Evolutionary conservation across 2,888 invertebrate species (phyloP).

Genomic region (Heliconius hortense): DNA sequence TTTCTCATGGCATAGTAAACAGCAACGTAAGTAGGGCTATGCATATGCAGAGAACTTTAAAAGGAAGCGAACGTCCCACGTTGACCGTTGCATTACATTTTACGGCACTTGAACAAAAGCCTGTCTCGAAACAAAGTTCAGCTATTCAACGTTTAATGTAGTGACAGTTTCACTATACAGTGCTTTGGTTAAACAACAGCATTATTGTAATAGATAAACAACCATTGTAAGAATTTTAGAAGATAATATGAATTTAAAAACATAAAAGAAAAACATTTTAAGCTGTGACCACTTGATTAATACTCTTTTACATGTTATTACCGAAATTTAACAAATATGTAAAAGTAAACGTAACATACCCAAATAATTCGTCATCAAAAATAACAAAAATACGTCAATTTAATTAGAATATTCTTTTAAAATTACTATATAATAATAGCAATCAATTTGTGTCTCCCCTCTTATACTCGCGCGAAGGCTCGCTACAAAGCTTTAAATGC

Average conservation of each 20-base stretch:
- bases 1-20: constrained; percentile 20
- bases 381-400: background rate
- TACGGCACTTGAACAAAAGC: constrained; percentile 20
- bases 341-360: background rate
- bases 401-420: background rate
- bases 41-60: constrained; percentile 26
- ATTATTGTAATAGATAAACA: background rate
- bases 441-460: constrained; percentile 17
- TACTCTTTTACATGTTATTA: too few species aligned
- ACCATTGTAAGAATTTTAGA: background rate
- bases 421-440: background rate
- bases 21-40: constrained; percentile 14
- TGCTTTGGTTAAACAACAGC: constrained; percentile 1
- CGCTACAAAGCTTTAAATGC: constrained; percentile 34
- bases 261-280: background rate
- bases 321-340: too few species aligned
- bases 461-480: constrained; percentile 29
- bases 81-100: constrained; percentile 28
- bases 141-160: constrained; percentile 6
- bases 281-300: too few species aligned
- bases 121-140: background rate
- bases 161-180: background rate
- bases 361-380: background rate
- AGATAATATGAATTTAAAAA: background rate
- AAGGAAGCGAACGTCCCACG: constrained; percentile 28